Conservation (phyloP, 2,113 vertebrate genomes). For the Bombycilla garrulus region DNA sequence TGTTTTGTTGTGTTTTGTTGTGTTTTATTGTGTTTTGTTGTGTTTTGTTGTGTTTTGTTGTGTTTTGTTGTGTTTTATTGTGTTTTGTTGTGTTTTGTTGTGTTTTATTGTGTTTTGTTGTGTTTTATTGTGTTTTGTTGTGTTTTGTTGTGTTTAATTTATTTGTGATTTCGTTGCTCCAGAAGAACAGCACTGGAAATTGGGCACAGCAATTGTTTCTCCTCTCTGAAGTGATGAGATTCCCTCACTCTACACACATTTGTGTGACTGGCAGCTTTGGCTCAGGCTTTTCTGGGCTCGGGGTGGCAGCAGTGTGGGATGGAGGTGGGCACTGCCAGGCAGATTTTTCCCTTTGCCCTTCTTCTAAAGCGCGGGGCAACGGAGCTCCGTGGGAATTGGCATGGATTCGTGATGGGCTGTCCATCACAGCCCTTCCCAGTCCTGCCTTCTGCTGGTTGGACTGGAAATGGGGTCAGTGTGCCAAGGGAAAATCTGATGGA, state of each 20-base stretch:
- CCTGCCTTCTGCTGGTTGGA: not conserved
- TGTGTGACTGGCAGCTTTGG: not conserved
- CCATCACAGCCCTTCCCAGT: not conserved
- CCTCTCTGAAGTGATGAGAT: not conserved
- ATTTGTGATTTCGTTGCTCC: not conserved
- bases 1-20: too few species aligned
- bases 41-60: too few species aligned
- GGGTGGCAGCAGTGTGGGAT: not conserved
- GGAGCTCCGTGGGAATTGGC: not conserved
- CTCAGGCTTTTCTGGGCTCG: not conserved
- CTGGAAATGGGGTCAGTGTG: not conserved
- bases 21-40: too few species aligned
- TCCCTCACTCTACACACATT: not conserved
- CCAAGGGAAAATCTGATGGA: not conserved
- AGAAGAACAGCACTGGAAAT: not conserved
- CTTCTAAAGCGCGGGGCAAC: not conserved
- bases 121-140: not conserved
- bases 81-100: too few species aligned
- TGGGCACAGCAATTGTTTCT: not conserved
- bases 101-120: too few species aligned
- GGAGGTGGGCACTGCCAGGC: not conserved
- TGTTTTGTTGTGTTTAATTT: too few species aligned
- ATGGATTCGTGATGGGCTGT: not conserved
- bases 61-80: too few species aligned
- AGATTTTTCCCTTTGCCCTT: not conserved